A percentile compares a stretch with the other conserved stretches of the same genome.
Evolutionary conservation across 2,113 vertebrate species (phyloP).

Genomic region (Clinocottus analis): DNA sequence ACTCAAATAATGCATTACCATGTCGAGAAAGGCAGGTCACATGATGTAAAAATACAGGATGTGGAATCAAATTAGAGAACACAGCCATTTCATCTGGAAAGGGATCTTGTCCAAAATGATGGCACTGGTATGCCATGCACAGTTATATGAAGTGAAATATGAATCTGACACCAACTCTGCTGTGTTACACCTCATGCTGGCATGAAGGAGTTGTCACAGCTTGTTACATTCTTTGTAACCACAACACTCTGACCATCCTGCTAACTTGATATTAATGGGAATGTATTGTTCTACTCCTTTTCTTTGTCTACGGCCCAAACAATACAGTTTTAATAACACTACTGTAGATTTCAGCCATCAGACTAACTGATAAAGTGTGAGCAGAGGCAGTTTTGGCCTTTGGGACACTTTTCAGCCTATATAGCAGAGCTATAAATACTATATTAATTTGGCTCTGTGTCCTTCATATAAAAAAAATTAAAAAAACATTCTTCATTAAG

Average conservation of each 20-base stretch:
- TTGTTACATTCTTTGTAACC: neutral
- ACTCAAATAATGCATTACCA: neutral
- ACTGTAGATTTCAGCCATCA: no score
- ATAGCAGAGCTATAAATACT: neutral
- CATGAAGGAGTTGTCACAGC: neutral
- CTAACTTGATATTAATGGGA: neutral
- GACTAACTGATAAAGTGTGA: constrained; percentile 6
- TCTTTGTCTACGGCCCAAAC: neutral
- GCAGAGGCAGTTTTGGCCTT: neutral
- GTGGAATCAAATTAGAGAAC: neutral
- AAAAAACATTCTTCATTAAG: neutral
- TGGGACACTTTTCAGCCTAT: neutral
- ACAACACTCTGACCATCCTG: neutral
- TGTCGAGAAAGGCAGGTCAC: neutral
- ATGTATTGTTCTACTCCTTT: neutral
- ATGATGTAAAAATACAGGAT: neutral
- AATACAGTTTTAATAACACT: no score
- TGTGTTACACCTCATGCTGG: neutral
- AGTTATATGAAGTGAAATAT: neutral
- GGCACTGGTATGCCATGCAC: neutral
- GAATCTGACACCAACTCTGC: no score
- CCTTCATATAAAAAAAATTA: neutral
- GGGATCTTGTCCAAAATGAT: no score
- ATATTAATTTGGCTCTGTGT: neutral
- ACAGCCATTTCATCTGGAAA: no score